phyloP scores from a whole-genome alignment of 2,888 invertebrate genomes.

The Drosophila flavopinicola region DNA sequence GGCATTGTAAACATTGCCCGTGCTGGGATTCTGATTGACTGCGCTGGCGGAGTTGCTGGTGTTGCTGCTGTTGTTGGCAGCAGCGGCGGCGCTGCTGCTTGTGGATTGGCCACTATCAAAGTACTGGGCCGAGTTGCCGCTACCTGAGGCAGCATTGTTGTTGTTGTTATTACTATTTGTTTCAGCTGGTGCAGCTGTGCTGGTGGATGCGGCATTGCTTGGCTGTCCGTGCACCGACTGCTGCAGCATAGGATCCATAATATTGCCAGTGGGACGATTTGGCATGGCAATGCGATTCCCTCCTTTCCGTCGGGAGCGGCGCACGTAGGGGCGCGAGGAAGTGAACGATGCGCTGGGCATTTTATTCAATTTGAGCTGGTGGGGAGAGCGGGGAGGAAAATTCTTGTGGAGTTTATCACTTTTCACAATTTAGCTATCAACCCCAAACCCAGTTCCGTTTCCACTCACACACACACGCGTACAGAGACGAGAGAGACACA shows the following conservation, averaged over 20 bases:
- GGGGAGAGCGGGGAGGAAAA: conserved; percentile 16
- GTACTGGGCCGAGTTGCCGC: conserved; percentile 57
- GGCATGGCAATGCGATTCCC: conserved; percentile 89
- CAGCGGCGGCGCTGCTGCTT: conserved; percentile 35
- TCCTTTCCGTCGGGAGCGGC: conserved; percentile 96
- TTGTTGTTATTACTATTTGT: conserved; percentile 7
- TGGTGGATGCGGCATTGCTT: conserved; percentile 40
- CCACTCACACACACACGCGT: conserved; percentile 53
- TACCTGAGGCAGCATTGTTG: conserved; percentile 37
- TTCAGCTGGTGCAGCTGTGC: conserved; percentile 20
- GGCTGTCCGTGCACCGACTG: conserved; percentile 86
- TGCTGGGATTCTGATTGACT: conserved; percentile 37
- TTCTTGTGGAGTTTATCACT: conserved; percentile 46
- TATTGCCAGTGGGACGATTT: conserved; percentile 84
- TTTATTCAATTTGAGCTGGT: conserved; percentile 41
- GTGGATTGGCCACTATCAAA: conserved; percentile 68
- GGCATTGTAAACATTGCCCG: conserved; percentile 51
- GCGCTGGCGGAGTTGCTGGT: conserved; percentile 21
- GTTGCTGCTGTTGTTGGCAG: conserved; percentile 25
- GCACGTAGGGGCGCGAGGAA: conserved; percentile 95
- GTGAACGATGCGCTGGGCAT: conserved; percentile 98
- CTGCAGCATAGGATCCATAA: conserved; percentile 88
- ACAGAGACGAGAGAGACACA: conserved; percentile 15
- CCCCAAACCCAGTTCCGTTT: conserved; percentile 39
- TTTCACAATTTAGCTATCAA: conserved; percentile 75